Evolutionary conservation across 2,888 invertebrate genomes (phyloP), one percentile per base, ranked within the genome.

Genomic region (Eremobia ochroleuca): DNA sequence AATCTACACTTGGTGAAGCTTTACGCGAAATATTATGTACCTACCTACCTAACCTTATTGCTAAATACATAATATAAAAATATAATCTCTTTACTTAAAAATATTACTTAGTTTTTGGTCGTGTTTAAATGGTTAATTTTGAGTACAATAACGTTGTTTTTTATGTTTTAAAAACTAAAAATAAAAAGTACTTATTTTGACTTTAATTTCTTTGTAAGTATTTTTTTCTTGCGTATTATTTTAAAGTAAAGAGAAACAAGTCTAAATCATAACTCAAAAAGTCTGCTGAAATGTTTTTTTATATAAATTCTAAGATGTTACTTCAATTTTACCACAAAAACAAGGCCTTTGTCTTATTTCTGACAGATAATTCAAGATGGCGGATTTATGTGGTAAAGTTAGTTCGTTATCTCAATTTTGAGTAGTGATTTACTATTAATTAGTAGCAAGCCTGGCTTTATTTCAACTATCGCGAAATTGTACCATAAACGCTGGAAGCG

Each of bases 401-500:
- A 73, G 73, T 73, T 61, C n/a, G 43, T 55, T 78, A 78, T 81
- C 86, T 88, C 82, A 87, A 87, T 86, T 87, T 86, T 83, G 77
- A 80, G 77, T 88, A 87, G 83, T 88, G 69, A 81, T 80, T 77
- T 83, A 77, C 61, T 77, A 82, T 78, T 74, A 77, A 76, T 77
- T 76, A 85, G 49, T 84, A 83, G 79, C 86, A 89, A 89, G 89
- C 91, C 88, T 87, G 88, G 91, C 89, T 91, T 91, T 83, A 82
- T 84, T 90, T 88, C 85, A 83, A 81, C 64, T 65, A 77, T 58
- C 78, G 83, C 83, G 76, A 81, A 83, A 87, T 64, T 85, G 77
- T 88, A 87, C 70, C 77, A 86, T 83, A 85, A 79, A 87, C 86
- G 91, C 91, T 92, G 85, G 85, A 90, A 91, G 92, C 92, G 88